Percentiles rank a stretch among this genome's conserved stretches.
These are phyloP conservation scores for Amyelois transitella DNA, from an alignment of 1,140 invertebrate species.

Conservation along the genomic window DNA sequence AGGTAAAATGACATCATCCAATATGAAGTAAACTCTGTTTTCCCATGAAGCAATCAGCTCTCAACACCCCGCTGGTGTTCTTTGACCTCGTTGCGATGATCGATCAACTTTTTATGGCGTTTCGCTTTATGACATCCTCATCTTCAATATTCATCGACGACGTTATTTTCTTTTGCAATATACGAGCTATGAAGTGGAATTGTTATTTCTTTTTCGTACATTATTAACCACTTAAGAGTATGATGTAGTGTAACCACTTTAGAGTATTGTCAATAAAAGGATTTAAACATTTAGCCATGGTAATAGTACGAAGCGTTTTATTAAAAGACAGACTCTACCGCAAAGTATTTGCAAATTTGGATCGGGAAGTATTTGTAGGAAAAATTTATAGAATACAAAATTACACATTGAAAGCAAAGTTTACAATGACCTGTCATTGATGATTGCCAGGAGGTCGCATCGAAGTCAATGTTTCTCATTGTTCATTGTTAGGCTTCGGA, in stretches of 20 bases:
- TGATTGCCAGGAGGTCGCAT: conserved; percentile 50
- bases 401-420: neutral
- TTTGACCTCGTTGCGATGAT: conserved; percentile 13
- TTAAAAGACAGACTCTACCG: no score
- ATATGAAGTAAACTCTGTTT: neutral
- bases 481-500: conserved; percentile 49
- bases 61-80: conserved; percentile 1
- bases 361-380: no score
- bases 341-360: no score
- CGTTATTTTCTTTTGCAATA: neutral
- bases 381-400: neutral
- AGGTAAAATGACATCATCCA: no score
- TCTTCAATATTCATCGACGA: neutral
- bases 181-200: neutral
- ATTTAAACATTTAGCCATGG: no score
- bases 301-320: no score
- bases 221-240: no score
- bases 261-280: no score
- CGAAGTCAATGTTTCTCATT: conserved; percentile 53
- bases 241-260: no score
- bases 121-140: conserved; percentile 8
- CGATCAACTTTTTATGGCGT: conserved; percentile 18
- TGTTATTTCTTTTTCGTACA: neutral
- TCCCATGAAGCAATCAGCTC: neutral
- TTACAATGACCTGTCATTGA: conserved; percentile 22